These are phyloP conservation scores for Mormyrops boulengeri DNA, from an alignment of 2,797 vertebrate genomes.

Conservation along the genomic window DNA sequence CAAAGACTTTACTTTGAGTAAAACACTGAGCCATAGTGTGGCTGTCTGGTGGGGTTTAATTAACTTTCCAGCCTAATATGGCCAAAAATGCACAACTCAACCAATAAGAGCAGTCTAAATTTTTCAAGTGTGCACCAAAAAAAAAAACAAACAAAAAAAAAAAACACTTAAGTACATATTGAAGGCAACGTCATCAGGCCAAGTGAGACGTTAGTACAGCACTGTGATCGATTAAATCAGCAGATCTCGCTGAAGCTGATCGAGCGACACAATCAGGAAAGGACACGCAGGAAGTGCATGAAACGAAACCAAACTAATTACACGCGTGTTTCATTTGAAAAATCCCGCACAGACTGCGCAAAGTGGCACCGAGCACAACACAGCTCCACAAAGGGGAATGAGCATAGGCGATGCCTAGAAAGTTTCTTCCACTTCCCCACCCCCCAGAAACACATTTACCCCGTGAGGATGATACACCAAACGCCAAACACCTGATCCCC, in stretches of 20 bases:
- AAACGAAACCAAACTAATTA: background rate
- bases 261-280: background rate
- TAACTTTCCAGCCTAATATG: background rate
- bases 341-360: background rate
- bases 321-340: background rate
- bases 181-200: background rate
- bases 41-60: background rate
- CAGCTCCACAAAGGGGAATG: background rate
- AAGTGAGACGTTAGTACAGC: background rate
- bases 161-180: background rate
- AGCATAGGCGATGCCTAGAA: background rate
- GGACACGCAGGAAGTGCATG: background rate
- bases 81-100: background rate
- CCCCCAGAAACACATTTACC: background rate
- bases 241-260: background rate
- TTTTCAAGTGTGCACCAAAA: background rate
- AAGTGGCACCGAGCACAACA: background rate
- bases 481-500: background rate
- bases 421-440: background rate
- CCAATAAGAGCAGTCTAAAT: background rate
- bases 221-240: background rate
- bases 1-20: background rate
- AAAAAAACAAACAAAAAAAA: background rate
- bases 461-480: background rate
- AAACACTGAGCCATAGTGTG: background rate